Conservation (phyloP, 92 coral and sea anemone genomes). For the Parazoanthus darwini region DNA sequence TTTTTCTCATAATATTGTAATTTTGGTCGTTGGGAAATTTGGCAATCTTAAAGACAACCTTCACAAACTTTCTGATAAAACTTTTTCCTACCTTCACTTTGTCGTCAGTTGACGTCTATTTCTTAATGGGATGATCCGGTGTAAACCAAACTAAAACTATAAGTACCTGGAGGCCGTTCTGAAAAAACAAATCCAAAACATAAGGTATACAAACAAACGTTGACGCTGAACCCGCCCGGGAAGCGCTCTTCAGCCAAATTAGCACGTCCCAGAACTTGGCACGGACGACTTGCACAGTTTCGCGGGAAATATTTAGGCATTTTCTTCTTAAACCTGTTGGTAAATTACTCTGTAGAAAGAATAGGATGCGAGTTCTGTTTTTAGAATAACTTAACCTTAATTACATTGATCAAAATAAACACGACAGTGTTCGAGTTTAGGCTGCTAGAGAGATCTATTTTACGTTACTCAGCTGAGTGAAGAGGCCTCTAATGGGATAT, state of each 20-base stretch:
- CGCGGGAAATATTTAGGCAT: neutral
- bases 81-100: neutral
- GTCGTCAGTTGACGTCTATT: neutral
- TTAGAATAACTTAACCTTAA: neutral
- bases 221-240: neutral
- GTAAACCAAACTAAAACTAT: neutral
- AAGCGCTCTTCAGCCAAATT: neutral
- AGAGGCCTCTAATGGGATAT: neutral
- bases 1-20: neutral
- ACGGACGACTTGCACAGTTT: neutral
- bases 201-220: neutral
- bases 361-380: neutral
- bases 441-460: too few relatives aligned
- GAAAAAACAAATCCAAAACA: neutral
- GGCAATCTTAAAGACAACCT: neutral
- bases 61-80: neutral
- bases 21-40: too few relatives aligned
- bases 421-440: neutral
- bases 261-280: neutral
- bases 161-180: neutral
- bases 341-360: neutral
- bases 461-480: neutral
- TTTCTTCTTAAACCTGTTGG: neutral
- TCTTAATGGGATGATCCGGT: neutral
- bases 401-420: neutral